Base-by-base conservation (phyloP, 2,113 vertebrate genomes). In the Nannobrachium achirus region DNA sequence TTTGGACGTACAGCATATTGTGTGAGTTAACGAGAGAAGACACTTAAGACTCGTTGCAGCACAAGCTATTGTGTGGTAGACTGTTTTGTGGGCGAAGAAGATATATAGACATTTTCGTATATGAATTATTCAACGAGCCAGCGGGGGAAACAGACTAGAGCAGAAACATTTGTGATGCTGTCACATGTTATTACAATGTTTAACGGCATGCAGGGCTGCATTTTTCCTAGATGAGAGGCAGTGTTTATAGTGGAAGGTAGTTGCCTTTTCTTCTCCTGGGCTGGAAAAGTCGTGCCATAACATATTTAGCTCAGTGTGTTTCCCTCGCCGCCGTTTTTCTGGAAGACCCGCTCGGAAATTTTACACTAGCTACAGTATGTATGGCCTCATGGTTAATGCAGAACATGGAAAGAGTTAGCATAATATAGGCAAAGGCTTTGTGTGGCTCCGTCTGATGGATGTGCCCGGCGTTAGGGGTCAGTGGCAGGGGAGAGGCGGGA, bases 211-310 rank as follows among this genome's bases (percentile, higher is more conserved):
- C n/a, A 5, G 57, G 73, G 68, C 78, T 66, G 53, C 85, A 85
- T 89, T 88, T 75, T 68, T 87, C 79, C 42, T 1, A 55, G 61
- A 81, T 90, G 82, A 90, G 88, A 58, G 66, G 59, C 63, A 15
- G 55, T 84, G 77, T 86, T 88, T 85, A 81, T 86, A 80, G 74
- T 79, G 81, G 82, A 88, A 75, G 55, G 69, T 72, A 71, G 66
- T 78, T 66, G 82, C 77, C 60, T 33, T 80, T 72, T 79, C 70
- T 63, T 69, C n/a, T n/a, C n/a, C n/a, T n/a, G n/a, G 70, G 61
- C 67, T 82, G 80, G 76, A 82, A 33, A 78, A 84, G 64, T 58
- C 39, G 46, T 46, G 77, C 71, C 75, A 70, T 79, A 79, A 75
- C 71, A 56, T 53, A 68, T 84, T 81, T 66, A 73, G 58, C 69